Evolutionary conservation across 2,888 invertebrate species (phyloP).

Genomic region (Lamproptera curius): DNA sequence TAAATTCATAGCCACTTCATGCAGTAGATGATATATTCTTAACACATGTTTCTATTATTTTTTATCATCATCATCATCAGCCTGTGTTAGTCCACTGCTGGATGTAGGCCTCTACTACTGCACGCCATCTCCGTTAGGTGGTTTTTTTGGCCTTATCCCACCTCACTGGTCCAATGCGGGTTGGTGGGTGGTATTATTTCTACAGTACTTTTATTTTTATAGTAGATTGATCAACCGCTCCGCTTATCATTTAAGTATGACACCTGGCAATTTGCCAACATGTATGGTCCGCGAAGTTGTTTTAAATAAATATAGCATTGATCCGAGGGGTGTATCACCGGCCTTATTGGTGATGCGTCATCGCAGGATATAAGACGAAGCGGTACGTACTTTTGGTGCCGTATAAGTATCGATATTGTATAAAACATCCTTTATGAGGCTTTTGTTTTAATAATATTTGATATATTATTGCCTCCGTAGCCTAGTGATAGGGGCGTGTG

Average conservation of each 20-base stretch:
- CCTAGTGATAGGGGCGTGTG: too few species aligned
- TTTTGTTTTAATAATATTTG: too few species aligned
- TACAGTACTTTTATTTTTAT: not conserved
- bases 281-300: slow-evolving; percentile 18
- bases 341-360: slow-evolving; percentile 10
- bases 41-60: not conserved
- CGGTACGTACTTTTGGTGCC: not conserved
- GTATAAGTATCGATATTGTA: too few species aligned
- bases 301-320: slow-evolving; percentile 15
- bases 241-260: not conserved
- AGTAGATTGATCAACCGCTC: not conserved
- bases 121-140: too few species aligned
- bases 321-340: slow-evolving; percentile 4
- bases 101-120: too few species aligned
- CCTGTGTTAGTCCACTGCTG: too few species aligned
- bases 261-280: slow-evolving; percentile 30
- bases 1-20: too few species aligned
- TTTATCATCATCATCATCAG: too few species aligned
- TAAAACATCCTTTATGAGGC: too few species aligned
- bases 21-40: not conserved
- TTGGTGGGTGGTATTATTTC: not conserved
- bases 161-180: too few species aligned
- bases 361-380: not conserved
- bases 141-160: too few species aligned
- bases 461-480: too few species aligned